phyloP scores from a whole-genome alignment of 2,797 vertebrate species.

The Lithobates pipiens region DNA sequence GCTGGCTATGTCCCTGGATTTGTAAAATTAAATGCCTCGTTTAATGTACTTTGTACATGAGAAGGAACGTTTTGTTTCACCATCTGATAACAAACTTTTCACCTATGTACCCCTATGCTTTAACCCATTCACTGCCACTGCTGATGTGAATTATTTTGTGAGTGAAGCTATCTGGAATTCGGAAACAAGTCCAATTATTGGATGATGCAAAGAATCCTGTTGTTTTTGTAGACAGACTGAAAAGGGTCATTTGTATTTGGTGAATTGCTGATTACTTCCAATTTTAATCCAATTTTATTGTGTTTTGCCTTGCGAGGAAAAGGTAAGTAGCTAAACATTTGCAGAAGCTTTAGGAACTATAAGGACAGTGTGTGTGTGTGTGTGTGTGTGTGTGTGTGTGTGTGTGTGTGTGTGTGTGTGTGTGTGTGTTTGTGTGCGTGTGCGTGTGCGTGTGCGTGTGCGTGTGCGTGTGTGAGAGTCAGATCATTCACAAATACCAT shows the following conservation, averaged over 20 bases:
- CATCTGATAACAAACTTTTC: slow-evolving; percentile 95
- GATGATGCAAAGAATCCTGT: background rate
- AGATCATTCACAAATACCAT: too few species aligned
- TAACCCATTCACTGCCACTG: slow-evolving; percentile 27
- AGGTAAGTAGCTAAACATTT: too few species aligned
- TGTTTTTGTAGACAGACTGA: background rate
- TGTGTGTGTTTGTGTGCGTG: too few species aligned
- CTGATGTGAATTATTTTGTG: background rate
- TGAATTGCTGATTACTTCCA: too few species aligned
- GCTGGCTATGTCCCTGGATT: slow-evolving; percentile 99
- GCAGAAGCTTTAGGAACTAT: too few species aligned
- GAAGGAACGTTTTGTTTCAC: slow-evolving; percentile 85
- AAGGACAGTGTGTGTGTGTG: too few species aligned
- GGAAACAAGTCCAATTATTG: background rate
- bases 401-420: too few species aligned
- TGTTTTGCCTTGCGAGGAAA: too few species aligned
- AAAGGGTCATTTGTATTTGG: background rate
- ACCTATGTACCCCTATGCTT: slow-evolving; percentile 75
- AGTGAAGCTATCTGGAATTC: background rate
- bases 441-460: too few species aligned
- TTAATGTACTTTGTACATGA: slow-evolving; percentile 97
- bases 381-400: too few species aligned
- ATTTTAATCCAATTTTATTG: too few species aligned
- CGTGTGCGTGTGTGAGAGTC: too few species aligned
- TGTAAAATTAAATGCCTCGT: slow-evolving; percentile 99